Conservation (phyloP, 2,888 invertebrate species). For the Philonicus albiceps region DNA sequence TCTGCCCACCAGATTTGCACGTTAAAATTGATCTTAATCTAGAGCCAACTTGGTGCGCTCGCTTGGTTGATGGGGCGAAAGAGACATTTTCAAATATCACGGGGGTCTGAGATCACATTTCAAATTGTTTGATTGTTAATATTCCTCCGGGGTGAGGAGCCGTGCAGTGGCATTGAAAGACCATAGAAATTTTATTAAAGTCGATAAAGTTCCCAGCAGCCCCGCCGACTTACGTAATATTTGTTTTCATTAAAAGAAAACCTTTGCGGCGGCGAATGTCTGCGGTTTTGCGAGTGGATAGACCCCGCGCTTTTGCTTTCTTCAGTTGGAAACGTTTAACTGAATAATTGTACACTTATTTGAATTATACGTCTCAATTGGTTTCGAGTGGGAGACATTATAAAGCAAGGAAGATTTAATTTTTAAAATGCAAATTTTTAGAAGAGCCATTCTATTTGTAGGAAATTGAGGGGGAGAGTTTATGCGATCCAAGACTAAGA, state of each 20-base stretch:
- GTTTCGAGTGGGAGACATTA: not conserved
- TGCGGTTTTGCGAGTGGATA: not conserved
- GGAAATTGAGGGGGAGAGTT: not conserved
- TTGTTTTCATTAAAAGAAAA: not conserved
- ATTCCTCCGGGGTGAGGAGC: not conserved
- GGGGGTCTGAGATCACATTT: conserved; percentile 1
- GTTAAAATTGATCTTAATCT: not conserved
- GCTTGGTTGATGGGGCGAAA: not conserved
- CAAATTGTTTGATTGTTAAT: not conserved
- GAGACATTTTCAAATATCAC: conserved; percentile 3
- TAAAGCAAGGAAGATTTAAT: not conserved
- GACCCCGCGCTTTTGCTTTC: not conserved
- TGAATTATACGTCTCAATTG: not conserved
- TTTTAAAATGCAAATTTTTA: not conserved
- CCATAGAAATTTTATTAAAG: not conserved
- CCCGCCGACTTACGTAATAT: not conserved
- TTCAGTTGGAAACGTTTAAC: not conserved
- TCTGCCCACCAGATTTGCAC: not conserved
- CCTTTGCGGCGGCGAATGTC: not conserved
- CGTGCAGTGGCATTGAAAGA: not conserved
- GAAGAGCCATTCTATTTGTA: not conserved
- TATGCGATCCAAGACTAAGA: not conserved
- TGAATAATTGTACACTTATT: not conserved
- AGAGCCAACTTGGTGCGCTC: not conserved
- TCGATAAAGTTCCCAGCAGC: not conserved